A percentile compares a stretch with the other conserved stretches of the same genome.
Evolutionary conservation across 2,888 invertebrate genomes (phyloP).

Genomic region (Microdon myrmicae): DNA sequence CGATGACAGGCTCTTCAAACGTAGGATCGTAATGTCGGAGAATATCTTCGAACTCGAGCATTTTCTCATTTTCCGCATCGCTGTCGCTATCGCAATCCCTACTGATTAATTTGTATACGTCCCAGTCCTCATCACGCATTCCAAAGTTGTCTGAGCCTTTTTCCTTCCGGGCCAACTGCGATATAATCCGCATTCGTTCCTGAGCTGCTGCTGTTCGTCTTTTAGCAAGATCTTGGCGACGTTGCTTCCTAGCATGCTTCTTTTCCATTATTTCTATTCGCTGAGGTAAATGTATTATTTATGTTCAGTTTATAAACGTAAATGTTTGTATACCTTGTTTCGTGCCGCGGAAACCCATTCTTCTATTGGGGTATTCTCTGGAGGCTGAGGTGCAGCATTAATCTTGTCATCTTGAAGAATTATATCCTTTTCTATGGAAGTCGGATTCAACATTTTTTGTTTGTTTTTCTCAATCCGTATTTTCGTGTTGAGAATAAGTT

Average conservation of each 20-base stretch:
- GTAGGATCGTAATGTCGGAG: constrained; percentile 85
- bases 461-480: constrained; percentile 74
- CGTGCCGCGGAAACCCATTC: constrained; percentile 62
- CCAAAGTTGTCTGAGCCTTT: constrained; percentile 91
- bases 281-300: constrained; percentile 62
- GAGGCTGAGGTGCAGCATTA: constrained; percentile 60
- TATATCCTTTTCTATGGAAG: constrained; percentile 18
- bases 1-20: constrained; percentile 69
- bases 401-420: constrained; percentile 55
- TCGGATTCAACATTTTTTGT: constrained; percentile 71
- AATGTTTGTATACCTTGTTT: constrained; percentile 55
- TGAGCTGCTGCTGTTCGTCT: constrained; percentile 92
- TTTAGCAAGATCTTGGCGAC: constrained; percentile 87
- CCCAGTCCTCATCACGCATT: constrained; percentile 94
- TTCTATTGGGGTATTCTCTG: constrained; percentile 58
- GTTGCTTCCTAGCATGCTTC: constrained; percentile 79
- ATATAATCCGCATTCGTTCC: constrained; percentile 94
- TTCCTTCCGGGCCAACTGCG: constrained; percentile 83
- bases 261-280: constrained; percentile 79
- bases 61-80: constrained; percentile 89
- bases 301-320: background rate
- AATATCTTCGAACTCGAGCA: constrained; percentile 86
- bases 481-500: constrained; percentile 50
- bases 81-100: constrained; percentile 86
- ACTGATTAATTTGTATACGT: constrained; percentile 91